A percentile compares a stretch with the other conserved stretches of the same genome.
phyloP scores from a whole-genome alignment of 2,888 invertebrate species.

The Athrips mouffetella region DNA sequence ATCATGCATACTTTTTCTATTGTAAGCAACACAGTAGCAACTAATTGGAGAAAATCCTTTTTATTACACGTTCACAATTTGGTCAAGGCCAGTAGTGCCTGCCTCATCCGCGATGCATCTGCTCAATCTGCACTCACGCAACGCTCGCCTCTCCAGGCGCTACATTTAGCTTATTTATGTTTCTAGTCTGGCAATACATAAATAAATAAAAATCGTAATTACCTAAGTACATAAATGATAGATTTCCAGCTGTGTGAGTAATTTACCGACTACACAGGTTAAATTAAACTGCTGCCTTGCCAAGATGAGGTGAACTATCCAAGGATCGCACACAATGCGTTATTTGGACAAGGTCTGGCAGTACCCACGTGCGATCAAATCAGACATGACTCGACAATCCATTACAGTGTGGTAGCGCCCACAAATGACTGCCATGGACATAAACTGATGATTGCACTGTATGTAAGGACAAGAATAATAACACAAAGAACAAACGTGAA shows the following conservation, averaged over 20 bases:
- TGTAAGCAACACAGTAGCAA: too few species aligned
- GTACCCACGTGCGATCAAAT: constrained; percentile 59
- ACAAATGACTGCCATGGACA: constrained; percentile 29
- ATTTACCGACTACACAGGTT: constrained; percentile 17
- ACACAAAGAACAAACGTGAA: neutral
- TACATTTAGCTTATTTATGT: neutral
- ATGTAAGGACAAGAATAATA: neutral
- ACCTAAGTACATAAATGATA: constrained; percentile 11
- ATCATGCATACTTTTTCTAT: neutral
- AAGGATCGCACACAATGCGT: constrained; percentile 56
- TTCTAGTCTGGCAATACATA: neutral
- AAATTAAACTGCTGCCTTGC: constrained; percentile 33
- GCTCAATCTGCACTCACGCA: neutral
- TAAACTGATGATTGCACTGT: neutral
- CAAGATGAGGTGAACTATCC: constrained; percentile 30
- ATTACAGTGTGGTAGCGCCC: constrained; percentile 56
- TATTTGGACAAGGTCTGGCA: constrained; percentile 61
- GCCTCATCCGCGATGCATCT: neutral
- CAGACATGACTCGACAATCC: constrained; percentile 50
- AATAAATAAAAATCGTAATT: neutral
- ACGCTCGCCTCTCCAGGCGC: neutral
- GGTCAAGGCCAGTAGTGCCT: neutral
- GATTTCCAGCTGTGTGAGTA: constrained; percentile 15
- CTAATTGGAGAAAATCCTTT: neutral
- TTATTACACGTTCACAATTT: neutral